Evolutionary conservation across 2,888 invertebrate genomes (phyloP), one percentile per base, ranked within the genome.

Genomic region (Ommatoiulus sabulosus): DNA sequence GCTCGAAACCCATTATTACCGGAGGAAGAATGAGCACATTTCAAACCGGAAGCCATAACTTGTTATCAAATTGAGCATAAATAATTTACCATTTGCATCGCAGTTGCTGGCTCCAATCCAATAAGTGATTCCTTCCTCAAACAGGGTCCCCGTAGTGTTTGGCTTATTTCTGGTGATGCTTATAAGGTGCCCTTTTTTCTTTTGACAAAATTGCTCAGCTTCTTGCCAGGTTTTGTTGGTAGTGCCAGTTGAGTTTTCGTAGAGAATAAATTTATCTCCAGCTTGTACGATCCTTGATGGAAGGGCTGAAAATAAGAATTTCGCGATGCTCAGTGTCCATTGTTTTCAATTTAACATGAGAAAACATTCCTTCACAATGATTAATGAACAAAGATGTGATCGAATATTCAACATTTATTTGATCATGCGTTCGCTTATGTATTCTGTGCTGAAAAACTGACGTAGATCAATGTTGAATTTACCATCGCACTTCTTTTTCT

Each of bases 71-170:
- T 84, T 84, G 7, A 43, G 20, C 20, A 46, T 86, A 44, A 43
- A 44, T 87, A 48, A 48, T 48, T 5, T 87, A 87, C 72, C 57
- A 87, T 72, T 44, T 24, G 57, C 20, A 20, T 72, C 35, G 63
- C 88, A 88, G 43, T 46, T 57, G n/a, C 20, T 86, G 24, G 86
- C 88, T 35, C 86, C 86, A 86, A 88, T 57, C 86, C 85, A 88
- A 52, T 52, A 88, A 24, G 35, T 3, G 20, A 3, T 57, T n/a
- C 20, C 44, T 44, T 85, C 43, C 43, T 8, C 5, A 15, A 88
- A 35, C 3, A 48, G 35, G 57, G 44, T 20, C 3, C 7, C 17
- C 5, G 35, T n/a, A 17, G 44, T 35, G 12, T 48, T 63, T 20
- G 52, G 52, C n/a, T 86, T 85, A 20, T 44, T 48, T 10, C 7